Evolutionary conservation across 1,140 invertebrate species (phyloP).

Genomic region (Hycleus phaleratus): DNA sequence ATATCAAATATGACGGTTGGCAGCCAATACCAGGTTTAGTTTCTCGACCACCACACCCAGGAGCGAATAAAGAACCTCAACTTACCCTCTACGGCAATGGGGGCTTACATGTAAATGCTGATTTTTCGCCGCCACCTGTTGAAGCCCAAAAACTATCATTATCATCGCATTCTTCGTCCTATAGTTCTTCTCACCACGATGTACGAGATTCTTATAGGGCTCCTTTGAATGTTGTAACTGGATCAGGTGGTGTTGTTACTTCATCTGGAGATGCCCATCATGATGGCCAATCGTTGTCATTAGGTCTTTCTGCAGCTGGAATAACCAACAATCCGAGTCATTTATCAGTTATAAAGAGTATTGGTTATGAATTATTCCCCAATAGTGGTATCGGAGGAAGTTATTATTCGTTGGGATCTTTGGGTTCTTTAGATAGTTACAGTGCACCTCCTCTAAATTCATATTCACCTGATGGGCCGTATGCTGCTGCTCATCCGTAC

Average conservation of each 20-base stretch:
- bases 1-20: slow-evolving; percentile 76
- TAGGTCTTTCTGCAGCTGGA: slow-evolving; percentile 23
- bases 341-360: slow-evolving; percentile 42
- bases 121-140: slow-evolving; percentile 44
- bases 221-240: slow-evolving; percentile 38
- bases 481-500: slow-evolving; percentile 40
- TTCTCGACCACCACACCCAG: slow-evolving; percentile 33
- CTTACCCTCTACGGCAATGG: slow-evolving; percentile 35
- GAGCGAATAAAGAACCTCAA: no score
- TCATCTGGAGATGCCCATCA: slow-evolving; percentile 32
- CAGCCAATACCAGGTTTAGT: slow-evolving; percentile 65
- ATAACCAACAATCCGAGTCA: slow-evolving; percentile 29
- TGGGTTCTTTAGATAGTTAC: slow-evolving; percentile 40
- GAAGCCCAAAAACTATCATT: neutral
- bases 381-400: slow-evolving; percentile 14
- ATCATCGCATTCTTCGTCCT: neutral
- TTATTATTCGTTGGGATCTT: neutral
- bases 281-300: slow-evolving; percentile 12
- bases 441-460: slow-evolving; percentile 45
- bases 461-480: slow-evolving; percentile 43
- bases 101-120: slow-evolving; percentile 27
- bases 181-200: slow-evolving; percentile 14
- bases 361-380: slow-evolving; percentile 44
- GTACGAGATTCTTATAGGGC: slow-evolving; percentile 39
- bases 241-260: slow-evolving; percentile 35